These are phyloP conservation scores for Nomada lathburiana DNA, from an alignment of 2,888 invertebrate species.

Conservation along the genomic window DNA sequence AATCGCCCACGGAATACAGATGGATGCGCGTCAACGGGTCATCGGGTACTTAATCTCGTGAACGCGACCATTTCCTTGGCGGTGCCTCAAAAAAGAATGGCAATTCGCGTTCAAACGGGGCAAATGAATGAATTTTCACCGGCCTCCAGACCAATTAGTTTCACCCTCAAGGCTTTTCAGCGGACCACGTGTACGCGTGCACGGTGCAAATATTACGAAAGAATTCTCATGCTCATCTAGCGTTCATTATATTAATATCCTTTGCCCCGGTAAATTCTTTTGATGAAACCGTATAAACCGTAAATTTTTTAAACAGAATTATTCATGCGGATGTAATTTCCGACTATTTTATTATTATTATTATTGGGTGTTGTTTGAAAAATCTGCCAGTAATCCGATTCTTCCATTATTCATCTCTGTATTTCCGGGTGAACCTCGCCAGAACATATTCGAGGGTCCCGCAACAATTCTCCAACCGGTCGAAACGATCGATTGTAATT, in stretches of 20 bases:
- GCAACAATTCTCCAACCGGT: not conserved
- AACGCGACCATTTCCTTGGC: slow-evolving; percentile 22
- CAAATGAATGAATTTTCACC: not conserved
- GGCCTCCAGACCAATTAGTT: not conserved
- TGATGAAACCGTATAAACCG: too few relatives aligned
- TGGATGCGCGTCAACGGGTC: slow-evolving; percentile 58
- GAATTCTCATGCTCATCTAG: not conserved
- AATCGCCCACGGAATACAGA: slow-evolving; percentile 58
- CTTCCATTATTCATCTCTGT: too few relatives aligned
- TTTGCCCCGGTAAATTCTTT: not conserved
- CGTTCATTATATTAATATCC: not conserved
- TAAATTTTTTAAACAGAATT: too few relatives aligned
- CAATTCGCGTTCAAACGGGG: slow-evolving; percentile 11
- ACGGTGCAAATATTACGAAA: not conserved
- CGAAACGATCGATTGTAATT: slow-evolving; percentile 23
- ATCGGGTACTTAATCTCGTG: slow-evolving; percentile 61
- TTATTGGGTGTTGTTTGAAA: too few relatives aligned
- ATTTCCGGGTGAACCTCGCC: too few relatives aligned
- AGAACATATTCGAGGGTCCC: not conserved
- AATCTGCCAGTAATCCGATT: too few relatives aligned
- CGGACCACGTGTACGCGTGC: not conserved
- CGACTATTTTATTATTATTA: too few relatives aligned
- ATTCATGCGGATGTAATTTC: too few relatives aligned
- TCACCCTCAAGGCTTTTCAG: not conserved
- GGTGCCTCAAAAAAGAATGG: not conserved